Evolutionary conservation across 2,888 invertebrate genomes (phyloP).

Genomic region (Lamellibrachia columna): DNA sequence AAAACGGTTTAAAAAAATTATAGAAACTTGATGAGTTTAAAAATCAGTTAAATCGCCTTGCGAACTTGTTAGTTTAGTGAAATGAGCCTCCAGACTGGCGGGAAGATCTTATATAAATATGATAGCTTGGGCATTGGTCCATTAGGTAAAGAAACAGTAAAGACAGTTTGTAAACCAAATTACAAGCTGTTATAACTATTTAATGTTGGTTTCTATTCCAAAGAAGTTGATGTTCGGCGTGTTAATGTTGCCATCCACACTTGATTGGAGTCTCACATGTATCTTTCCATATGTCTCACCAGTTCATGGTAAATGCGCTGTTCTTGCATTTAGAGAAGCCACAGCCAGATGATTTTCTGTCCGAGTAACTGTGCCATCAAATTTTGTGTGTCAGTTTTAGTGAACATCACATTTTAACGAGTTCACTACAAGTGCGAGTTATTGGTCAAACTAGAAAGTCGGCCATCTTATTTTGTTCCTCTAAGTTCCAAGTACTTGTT

Average conservation of each 20-base stretch:
- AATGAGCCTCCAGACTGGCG: background rate
- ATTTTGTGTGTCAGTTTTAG: background rate
- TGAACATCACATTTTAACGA: background rate
- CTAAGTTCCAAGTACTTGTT: background rate
- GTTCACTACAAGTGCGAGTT: background rate
- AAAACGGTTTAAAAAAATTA: background rate
- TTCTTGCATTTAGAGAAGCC: background rate
- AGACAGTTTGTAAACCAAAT: background rate
- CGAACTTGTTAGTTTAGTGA: background rate
- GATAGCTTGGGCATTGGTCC: too few species aligned
- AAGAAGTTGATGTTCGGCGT: background rate
- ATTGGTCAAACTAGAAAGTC: background rate
- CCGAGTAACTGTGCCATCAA: background rate
- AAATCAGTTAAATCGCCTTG: background rate
- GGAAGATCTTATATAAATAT: background rate
- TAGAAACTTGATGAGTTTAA: background rate
- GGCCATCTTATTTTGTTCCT: background rate
- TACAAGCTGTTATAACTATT: background rate
- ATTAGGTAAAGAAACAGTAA: background rate
- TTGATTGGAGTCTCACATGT: background rate
- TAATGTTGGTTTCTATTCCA: background rate
- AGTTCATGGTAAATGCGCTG: background rate
- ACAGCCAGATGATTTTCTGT: background rate
- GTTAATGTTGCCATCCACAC: background rate
- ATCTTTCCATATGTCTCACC: background rate